Conservation (phyloP, 2,113 vertebrate species). For the Pteropus alecto region DNA sequence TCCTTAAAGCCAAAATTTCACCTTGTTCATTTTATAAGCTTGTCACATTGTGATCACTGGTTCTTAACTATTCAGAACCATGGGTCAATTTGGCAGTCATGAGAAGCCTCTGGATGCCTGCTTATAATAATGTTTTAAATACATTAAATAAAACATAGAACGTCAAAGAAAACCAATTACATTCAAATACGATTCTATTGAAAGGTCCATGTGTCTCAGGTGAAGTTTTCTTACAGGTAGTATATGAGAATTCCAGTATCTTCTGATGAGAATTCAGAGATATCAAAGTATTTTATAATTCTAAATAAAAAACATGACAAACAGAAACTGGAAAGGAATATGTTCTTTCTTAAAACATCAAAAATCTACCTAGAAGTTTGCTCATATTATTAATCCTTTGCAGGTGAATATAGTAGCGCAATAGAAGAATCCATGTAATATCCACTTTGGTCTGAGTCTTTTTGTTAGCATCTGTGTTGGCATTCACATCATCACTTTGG, state of each 20-base stretch:
- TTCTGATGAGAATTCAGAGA: background rate
- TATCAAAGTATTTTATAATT: background rate
- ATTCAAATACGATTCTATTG: background rate
- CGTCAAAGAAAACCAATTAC: background rate
- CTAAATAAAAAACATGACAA: background rate
- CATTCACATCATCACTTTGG: background rate
- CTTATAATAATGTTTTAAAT: background rate
- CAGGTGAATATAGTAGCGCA: conserved; percentile 85
- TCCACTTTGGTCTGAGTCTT: conserved; percentile 31
- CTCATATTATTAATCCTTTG: conserved; percentile 82
- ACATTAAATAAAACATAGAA: background rate
- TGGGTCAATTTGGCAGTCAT: background rate
- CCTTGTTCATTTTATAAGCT: background rate
- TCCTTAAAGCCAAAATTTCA: background rate
- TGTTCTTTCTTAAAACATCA: background rate
- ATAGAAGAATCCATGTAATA: conserved; percentile 85
- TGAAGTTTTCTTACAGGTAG: no score
- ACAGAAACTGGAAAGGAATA: background rate
- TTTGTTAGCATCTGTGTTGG: background rate
- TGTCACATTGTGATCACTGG: background rate
- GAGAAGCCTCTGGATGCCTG: background rate
- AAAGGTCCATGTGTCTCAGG: background rate
- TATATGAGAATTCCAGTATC: background rate
- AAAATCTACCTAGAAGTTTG: conserved; percentile 79
- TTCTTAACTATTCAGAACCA: background rate